These are phyloP conservation scores for Arizona elegans DNA, from an alignment of 2,113 vertebrate species.

Conservation along the genomic window DNA sequence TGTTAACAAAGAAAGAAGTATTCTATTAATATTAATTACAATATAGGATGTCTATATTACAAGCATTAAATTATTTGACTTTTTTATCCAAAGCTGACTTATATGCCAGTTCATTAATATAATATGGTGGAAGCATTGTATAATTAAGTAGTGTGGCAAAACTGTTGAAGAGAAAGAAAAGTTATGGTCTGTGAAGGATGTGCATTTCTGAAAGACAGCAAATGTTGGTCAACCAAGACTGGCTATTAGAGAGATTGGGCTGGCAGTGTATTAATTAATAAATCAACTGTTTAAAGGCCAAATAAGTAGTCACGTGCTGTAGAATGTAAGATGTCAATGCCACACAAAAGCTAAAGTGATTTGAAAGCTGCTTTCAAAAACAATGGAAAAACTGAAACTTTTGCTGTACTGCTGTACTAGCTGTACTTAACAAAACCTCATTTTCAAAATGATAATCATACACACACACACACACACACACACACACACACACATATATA, in stretches of 20 bases:
- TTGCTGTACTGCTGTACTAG: not conserved
- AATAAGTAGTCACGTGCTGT: not conserved
- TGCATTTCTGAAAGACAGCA: not conserved
- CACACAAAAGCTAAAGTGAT: conserved; percentile 8
- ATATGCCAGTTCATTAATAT: not conserved
- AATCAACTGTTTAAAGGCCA: conserved; percentile 26
- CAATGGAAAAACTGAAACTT: not conserved
- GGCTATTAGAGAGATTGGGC: not conserved
- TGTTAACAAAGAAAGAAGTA: not conserved
- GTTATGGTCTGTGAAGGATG: not conserved
- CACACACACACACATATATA: no score
- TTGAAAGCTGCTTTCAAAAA: not conserved
- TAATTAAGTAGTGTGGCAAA: not conserved
- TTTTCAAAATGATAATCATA: not conserved
- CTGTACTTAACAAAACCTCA: conserved; percentile 22
- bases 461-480: no score
- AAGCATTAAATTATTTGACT: not conserved
- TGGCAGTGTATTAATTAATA: not conserved
- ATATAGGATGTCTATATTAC: not conserved
- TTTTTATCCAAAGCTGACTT: not conserved
- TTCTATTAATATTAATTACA: not conserved
- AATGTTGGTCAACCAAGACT: not conserved
- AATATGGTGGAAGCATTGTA: conserved; percentile 8
- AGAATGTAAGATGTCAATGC: conserved; percentile 11
- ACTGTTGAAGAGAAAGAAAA: not conserved